Evolutionary conservation across 2,888 invertebrate species (phyloP).

Genomic region (Beris morrisii): DNA sequence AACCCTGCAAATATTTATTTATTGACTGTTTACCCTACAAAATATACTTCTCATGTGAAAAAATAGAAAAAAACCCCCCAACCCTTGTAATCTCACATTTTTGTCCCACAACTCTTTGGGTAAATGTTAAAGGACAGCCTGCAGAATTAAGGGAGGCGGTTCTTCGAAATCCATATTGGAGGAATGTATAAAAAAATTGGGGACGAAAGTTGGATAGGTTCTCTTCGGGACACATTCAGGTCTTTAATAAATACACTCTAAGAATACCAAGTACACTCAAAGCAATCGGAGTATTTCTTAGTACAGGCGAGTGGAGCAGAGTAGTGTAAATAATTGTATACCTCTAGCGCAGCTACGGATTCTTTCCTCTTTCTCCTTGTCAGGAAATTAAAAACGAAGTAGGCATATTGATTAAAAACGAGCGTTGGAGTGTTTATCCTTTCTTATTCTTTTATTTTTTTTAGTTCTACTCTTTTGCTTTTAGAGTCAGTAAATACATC

Average conservation of each 20-base stretch:
- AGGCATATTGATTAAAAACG: constrained; percentile 39
- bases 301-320: not conserved
- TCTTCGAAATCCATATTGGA: too few species aligned
- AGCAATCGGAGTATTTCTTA: too few species aligned
- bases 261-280: too few species aligned
- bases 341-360: constrained; percentile 16
- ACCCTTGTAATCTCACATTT: constrained; percentile 27
- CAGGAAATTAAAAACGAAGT: constrained; percentile 41
- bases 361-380: constrained; percentile 18
- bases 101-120: constrained; percentile 18
- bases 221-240: not conserved
- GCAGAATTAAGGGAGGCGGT: too few species aligned
- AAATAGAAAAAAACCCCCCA: constrained; percentile 1
- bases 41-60: not conserved
- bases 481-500: not conserved
- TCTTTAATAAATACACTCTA: not conserved
- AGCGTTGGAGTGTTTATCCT: constrained; percentile 33
- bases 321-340: constrained; percentile 33
- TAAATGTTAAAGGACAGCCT: too few species aligned
- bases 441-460: constrained; percentile 14
- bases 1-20: constrained; percentile 44
- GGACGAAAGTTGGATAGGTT: not conserved
- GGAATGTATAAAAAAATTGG: too few species aligned
- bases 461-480: not conserved
- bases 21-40: constrained; percentile 39